phyloP scores from a whole-genome alignment of 2,888 invertebrate genomes.

The Macaria notata region DNA sequence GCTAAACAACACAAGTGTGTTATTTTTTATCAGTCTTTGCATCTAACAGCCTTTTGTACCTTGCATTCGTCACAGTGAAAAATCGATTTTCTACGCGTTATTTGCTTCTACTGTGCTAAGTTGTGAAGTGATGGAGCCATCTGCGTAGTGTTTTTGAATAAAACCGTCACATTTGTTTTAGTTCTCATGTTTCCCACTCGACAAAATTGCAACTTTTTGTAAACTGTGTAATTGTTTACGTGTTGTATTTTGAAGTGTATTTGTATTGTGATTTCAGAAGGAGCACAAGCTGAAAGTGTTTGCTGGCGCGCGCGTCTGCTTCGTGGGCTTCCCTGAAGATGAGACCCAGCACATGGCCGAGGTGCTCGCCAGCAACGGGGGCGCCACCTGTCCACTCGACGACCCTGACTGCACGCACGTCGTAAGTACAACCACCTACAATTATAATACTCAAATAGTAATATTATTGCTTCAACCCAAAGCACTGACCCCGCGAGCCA shows the following conservation, averaged over 20 bases:
- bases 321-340: constrained; percentile 94
- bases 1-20: too few relatives aligned
- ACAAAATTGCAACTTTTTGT: too few relatives aligned
- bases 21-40: too few relatives aligned
- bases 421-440: constrained; percentile 83
- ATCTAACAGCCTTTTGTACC: too few relatives aligned
- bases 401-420: constrained; percentile 95
- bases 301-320: constrained; percentile 92
- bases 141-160: not conserved
- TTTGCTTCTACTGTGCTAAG: too few relatives aligned
- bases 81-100: constrained; percentile 11
- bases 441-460: not conserved
- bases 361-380: constrained; percentile 92
- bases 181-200: not conserved
- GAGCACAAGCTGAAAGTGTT: constrained; percentile 93
- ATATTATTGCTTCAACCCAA: constrained; percentile 4
- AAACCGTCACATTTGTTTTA: not conserved
- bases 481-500: constrained; percentile 18
- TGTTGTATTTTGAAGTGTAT: not conserved
- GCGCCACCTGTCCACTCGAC: constrained; percentile 88
- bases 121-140: not conserved
- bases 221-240: not conserved
- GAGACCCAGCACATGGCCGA: constrained; percentile 96
- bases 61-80: constrained; percentile 1
- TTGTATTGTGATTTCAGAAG: constrained; percentile 64